Evolutionary conservation across 2,888 invertebrate genomes (phyloP), one percentile per base, ranked within the genome.

Genomic region (Heliconius hortense): DNA sequence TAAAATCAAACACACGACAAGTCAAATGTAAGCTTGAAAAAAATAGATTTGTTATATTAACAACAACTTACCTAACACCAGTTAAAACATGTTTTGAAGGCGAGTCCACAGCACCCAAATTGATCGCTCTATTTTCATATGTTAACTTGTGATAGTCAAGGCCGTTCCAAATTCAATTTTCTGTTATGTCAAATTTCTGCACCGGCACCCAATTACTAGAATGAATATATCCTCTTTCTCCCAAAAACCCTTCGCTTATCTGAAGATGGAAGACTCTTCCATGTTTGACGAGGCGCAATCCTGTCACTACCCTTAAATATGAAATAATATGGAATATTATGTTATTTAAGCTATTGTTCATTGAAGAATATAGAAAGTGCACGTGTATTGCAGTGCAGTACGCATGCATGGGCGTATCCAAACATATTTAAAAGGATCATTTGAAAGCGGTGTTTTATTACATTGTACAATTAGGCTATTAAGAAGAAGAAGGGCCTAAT

Each of bases 191-290:
- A 28, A 97, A 95, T 43, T 96, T 95, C 82, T 95, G 95, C 0
- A 97, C 93, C 0, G 96, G 95, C 73, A 96, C 95, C 97, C 97
- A 97, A 26, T 88, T 87, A 0, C 96, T 87, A 0, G 95, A 95
- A 0, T 94, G 91, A 35, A 98, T 95, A 18, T 88, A 90, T 0
- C 97, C 97, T 72, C 96, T 94, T 64, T 96, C 95, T 18, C 95
- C 84, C n/a, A 98, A 88, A 73, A 94, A 90, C 0, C 96, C 97
- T 88, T 98, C 95, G 86, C 97, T 96, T 70, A 97, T 95, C 92
- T 98, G 97, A n/a, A 98, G 89, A 86, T 98, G 97, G 82, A 98
- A 96, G 28, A 98, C 95, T 73, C 96, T 95, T 76, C 97, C 96
- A n/a, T 93, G 88, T 88, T 98, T 98, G 10, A 95, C 93, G 77